Evolutionary conservation across 2,888 invertebrate genomes (phyloP).

Genomic region (Hyppa rectilinea): DNA sequence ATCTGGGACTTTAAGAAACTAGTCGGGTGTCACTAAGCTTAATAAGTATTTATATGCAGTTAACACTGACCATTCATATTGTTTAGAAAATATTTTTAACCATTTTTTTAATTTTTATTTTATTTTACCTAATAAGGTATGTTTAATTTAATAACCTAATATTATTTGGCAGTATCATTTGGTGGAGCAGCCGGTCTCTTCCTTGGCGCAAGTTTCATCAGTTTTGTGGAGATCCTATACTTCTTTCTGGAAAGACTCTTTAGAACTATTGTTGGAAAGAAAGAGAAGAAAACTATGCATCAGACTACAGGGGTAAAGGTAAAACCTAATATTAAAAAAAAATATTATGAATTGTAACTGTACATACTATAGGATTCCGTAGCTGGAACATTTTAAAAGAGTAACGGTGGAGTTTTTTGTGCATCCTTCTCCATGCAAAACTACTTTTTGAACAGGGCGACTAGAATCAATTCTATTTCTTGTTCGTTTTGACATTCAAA

Average conservation of each 20-base stretch:
- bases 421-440: too few relatives aligned
- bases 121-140: too few relatives aligned
- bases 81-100: too few relatives aligned
- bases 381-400: background rate
- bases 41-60: background rate
- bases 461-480: too few relatives aligned
- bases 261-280: conserved; percentile 2
- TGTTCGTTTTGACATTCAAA: too few relatives aligned
- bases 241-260: conserved; percentile 75
- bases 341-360: background rate
- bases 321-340: background rate
- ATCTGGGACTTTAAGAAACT: background rate
- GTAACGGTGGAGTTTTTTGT: too few relatives aligned
- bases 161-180: conserved; percentile 88
- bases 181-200: conserved; percentile 92
- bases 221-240: conserved; percentile 91
- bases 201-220: conserved; percentile 92
- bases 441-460: too few relatives aligned
- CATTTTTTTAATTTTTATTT: too few relatives aligned
- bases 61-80: background rate
- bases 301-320: conserved; percentile 18
- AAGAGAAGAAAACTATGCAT: background rate
- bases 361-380: background rate
- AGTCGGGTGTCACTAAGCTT: background rate
- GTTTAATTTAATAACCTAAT: background rate